These are phyloP conservation scores for Chalcis sispes DNA, from an alignment of 2,888 invertebrate species.

Conservation along the genomic window DNA sequence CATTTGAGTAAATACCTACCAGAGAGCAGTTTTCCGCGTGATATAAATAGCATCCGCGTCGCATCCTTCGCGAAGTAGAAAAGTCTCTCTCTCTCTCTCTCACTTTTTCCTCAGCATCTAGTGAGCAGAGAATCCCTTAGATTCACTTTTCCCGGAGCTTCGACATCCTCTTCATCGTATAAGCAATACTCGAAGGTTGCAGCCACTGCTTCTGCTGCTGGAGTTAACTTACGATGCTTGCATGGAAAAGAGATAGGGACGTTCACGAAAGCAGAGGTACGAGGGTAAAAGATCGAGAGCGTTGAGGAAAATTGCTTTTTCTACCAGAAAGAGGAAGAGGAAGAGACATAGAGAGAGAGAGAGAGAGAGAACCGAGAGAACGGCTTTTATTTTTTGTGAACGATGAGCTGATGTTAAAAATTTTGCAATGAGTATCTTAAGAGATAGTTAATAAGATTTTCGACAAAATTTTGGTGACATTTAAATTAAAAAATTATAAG, in stretches of 20 bases:
- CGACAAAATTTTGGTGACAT: no score
- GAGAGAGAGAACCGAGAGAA: background rate
- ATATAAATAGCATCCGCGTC: constrained; percentile 49
- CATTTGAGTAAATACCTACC: constrained; percentile 32
- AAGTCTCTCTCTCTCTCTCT: no score
- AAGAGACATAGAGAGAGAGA: background rate
- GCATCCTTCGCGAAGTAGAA: constrained; percentile 20
- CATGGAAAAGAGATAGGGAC: constrained; percentile 10
- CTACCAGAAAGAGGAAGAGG: background rate
- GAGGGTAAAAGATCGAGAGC: no score
- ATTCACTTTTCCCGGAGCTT: constrained; percentile 51
- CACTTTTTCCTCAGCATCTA: no score
- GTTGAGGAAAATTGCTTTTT: constrained; percentile 1
- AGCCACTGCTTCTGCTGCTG: no score
- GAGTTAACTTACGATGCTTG: constrained; percentile 29
- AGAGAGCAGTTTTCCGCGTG: constrained; percentile 44
- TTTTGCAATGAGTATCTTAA: no score
- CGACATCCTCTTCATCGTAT: background rate
- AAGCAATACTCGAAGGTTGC: background rate
- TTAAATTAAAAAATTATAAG: no score
- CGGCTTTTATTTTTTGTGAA: no score
- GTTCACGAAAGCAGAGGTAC: constrained; percentile 1
- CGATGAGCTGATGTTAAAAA: no score
- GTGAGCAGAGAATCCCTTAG: constrained; percentile 52
- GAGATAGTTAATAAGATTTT: no score